Base-by-base conservation (phyloP, 2,113 vertebrate genomes). In the Craseonycteris thonglongyai region DNA sequence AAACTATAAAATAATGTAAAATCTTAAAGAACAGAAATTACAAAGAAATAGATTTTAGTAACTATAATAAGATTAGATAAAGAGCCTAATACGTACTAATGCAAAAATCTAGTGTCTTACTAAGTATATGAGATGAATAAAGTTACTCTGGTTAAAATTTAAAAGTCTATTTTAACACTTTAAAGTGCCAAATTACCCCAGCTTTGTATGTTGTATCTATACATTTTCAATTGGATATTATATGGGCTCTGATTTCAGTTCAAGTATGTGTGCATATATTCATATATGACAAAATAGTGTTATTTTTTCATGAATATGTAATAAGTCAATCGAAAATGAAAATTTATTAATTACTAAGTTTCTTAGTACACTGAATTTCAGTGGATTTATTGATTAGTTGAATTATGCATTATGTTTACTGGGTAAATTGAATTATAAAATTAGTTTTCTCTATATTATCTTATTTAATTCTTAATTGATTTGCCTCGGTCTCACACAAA, bases 321-420 rank as follows among this genome's bases (percentile, higher is more conserved):
- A 78, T 54, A 82, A 97, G 93, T 97, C 68, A 95, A 93, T 90
- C 59, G 30, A 30, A 3, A 72, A 82, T 88, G 3, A 4, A 89
- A 96, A 96, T 93, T 89, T 86, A 96, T 95, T 93, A 93, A 96
- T 91, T 97, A 96, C 97, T 95, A 97, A 95, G 96, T 97, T 95
- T 83, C 28, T 69, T 90, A 0, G 0, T 96, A 26, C 47, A 95
- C 80, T 96, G 24, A 93, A 92, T 97, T 92, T 30, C 12, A 58
- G 76, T 95, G 40, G 33, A 38, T 10, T 94, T 66, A 96, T 95
- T 94, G 5, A 97, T 96, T 90, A 91, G 38, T 87, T 98, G 65
- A 97, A 97, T 97, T 96, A 97, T 96, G 10, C 40, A 93, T 95
- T 96, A 94, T 84, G 19, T 97, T 94, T 97, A 85, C 93, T 91